A percentile compares a stretch with the other conserved stretches of the same genome.
Conservation (phyloP, 2,888 invertebrate species). For the Notodonta ziczac region DNA sequence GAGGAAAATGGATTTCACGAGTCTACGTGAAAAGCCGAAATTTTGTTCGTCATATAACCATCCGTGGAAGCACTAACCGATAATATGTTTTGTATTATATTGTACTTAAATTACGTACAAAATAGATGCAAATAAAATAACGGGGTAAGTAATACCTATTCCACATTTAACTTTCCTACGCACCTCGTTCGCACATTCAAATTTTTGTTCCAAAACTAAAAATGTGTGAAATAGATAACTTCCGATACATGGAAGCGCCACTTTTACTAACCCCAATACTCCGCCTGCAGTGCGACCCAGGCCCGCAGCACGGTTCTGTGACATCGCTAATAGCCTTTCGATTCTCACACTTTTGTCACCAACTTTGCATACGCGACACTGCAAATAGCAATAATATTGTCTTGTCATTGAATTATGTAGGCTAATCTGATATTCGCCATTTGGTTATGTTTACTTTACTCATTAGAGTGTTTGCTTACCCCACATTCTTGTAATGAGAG, state of each 20-base stretch:
- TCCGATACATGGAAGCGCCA: not conserved
- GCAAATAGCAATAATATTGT: not conserved
- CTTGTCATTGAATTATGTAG: not conserved
- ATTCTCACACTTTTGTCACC: slow-evolving; percentile 1
- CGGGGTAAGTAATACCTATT: too few species aligned
- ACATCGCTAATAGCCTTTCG: slow-evolving; percentile 2
- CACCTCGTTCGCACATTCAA: not conserved
- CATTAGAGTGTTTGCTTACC: not conserved
- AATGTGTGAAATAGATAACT: not conserved
- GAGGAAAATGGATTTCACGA: too few species aligned
- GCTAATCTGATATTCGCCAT: not conserved
- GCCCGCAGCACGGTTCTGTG: not conserved
- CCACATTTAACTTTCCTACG: not conserved
- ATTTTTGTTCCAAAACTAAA: not conserved
- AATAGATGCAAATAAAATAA: too few species aligned
- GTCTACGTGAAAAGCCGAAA: too few species aligned
- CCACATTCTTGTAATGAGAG: not conserved
- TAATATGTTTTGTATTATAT: too few species aligned
- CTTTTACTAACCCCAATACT: not conserved
- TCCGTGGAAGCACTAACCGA: too few species aligned
- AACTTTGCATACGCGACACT: not conserved
- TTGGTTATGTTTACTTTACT: slow-evolving; percentile 1
- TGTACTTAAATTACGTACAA: too few species aligned
- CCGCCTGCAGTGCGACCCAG: not conserved
- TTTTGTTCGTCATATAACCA: too few species aligned